These are phyloP conservation scores for Thera britannica DNA, from an alignment of 2,888 invertebrate species.

Conservation along the genomic window DNA sequence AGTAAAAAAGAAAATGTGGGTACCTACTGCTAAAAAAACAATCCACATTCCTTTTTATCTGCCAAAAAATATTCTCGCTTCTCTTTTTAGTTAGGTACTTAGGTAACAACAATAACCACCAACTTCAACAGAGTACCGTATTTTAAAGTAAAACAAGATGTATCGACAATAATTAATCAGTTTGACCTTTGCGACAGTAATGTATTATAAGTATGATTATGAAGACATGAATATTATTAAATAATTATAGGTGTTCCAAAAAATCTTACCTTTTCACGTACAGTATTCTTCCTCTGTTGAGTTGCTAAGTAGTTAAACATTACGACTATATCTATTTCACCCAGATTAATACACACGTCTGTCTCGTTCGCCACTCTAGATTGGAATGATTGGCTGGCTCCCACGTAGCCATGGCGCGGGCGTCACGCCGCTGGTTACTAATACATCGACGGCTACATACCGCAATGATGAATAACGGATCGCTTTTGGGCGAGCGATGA, in stretches of 20 bases:
- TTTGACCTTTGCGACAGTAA: conserved; percentile 9
- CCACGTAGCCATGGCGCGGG: conserved; percentile 39
- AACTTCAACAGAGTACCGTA: too few species aligned
- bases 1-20: too few species aligned
- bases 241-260: not conserved
- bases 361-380: conserved; percentile 29
- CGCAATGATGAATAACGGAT: conserved; percentile 44
- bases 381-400: conserved; percentile 44
- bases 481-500: conserved; percentile 56
- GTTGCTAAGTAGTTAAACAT: conserved; percentile 3
- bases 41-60: too few species aligned
- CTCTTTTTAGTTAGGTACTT: too few species aligned
- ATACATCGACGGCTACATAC: conserved; percentile 48
- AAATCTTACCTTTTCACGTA: conserved; percentile 19
- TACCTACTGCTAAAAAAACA: too few species aligned
- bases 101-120: too few species aligned
- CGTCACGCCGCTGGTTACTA: conserved; percentile 47
- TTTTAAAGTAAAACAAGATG: not conserved
- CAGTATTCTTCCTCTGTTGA: conserved; percentile 1
- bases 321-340: conserved; percentile 39
- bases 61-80: too few species aligned
- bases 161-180: conserved; percentile 5
- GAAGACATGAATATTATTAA: not conserved
- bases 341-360: conserved; percentile 57
- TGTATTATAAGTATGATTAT: conserved; percentile 1